Evolutionary conservation across 2,797 vertebrate genomes (phyloP), one percentile per base, ranked within the genome.

Genomic region (Ctenopoma multispine): DNA sequence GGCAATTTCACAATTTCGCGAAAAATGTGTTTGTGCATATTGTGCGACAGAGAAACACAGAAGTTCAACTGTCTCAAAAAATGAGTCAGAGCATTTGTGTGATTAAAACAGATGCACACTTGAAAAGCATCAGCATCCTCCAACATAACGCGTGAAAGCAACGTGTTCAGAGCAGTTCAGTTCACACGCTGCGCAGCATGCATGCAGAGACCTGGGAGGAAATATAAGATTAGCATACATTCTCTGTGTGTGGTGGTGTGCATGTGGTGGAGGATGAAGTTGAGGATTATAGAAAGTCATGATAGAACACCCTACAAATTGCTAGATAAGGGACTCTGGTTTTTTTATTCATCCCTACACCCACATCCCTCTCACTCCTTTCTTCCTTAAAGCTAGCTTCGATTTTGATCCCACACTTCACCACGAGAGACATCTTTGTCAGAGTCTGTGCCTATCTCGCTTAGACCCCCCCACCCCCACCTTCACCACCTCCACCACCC

Each of bases 271-370:
- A 68, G 85, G 85, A 83, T 87, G 59, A 82, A 87, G 85, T 72
- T 84, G 41, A 34, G 87, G 90, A 91, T 92, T 90, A 90, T 71
- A 88, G 74, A 36, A 82, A 86, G 55, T 85, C 74, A 41, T 70
- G 81, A 90, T 85, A 78, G 80, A 78, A 74, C 55, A 84, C 81
- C 79, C 85, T 63, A 89, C 81, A 90, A 88, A 86, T 77, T 86
- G 81, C 82, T 47, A 79, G 83, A 92, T 88, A 88, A 88, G 83
- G 48, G 69, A 82, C 71, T 86, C 66, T 27, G 68, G 62, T 10
- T 81, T 75, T 72, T 81, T 85, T 62, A 67, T 82, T 84, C 82
- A 80, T 84, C 82, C 82, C 56, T 51, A 57, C 79, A 72, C 82
- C 59, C 77, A 82, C 81, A 79, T 65, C 74, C 57, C 44, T 77